phyloP scores from a whole-genome alignment of 2,113 vertebrate species.

The Shinisaurus crocodilurus region DNA sequence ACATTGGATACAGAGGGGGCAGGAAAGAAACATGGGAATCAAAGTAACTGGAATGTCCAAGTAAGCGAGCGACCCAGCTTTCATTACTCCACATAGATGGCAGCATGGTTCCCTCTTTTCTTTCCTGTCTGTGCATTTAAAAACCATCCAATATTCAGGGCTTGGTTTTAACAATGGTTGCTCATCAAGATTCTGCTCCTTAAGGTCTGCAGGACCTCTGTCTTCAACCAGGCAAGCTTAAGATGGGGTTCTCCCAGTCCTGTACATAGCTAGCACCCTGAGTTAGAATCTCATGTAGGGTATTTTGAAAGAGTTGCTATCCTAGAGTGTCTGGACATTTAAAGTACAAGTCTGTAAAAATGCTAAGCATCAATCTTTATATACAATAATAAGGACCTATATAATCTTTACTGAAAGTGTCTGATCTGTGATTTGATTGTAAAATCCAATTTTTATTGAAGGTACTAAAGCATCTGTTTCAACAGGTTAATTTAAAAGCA shows the following conservation, averaged over 20 bases:
- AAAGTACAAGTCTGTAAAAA: not conserved
- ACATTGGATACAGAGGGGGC: not conserved
- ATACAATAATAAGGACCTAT: not conserved
- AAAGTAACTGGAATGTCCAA: not conserved
- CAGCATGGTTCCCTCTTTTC: not conserved
- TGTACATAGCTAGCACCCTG: not conserved
- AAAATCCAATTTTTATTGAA: slow-evolving; percentile 7
- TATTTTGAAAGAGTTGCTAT: not conserved
- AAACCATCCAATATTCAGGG: not conserved
- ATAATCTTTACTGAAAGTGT: slow-evolving; percentile 20
- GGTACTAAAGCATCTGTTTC: not conserved
- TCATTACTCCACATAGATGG: not conserved
- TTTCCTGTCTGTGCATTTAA: not conserved
- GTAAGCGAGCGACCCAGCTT: not conserved
- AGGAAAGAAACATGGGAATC: not conserved
- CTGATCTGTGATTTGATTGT: not conserved
- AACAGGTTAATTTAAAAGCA: slow-evolving; percentile 9
- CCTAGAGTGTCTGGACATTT: accelerated
- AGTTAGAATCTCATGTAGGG: not conserved
- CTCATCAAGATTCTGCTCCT: not conserved
- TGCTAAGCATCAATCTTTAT: not conserved
- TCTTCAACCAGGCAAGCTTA: not conserved
- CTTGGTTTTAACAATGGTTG: not conserved
- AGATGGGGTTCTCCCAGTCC: not conserved
- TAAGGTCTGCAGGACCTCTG: not conserved